Evolutionary conservation across 2,888 invertebrate species (phyloP), one percentile per base, ranked within the genome.

Genomic region (Phyllotreta cruciferae): DNA sequence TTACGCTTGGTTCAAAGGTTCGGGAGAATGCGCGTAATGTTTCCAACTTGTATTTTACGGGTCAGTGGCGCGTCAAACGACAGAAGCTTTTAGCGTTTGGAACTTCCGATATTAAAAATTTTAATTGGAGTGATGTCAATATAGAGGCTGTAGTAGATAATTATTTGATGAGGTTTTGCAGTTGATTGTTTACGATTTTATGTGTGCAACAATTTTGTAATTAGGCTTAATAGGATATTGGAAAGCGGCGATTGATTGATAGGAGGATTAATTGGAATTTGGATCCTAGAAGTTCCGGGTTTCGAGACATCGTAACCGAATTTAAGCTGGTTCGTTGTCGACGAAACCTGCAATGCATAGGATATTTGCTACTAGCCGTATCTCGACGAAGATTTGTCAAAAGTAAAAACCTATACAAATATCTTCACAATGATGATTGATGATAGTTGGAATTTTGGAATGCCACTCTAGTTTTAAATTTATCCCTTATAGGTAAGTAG

Each of bases 311-410:
- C 87, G 90, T 85, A 90, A 86, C 92, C 92, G 89, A 88, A 82
- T 82, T 76, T 79, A 74, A 80, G 81, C 83, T 85, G 92, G 93
- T 93, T 93, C 93, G 93, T 93, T 93, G 93, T 93, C 93, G 92
- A 93, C 93, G 93, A 93, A 93, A 93, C 93, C 92, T 93, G 93
- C 92, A 93, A 90, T 88, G 89, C 89, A 88, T 90, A 86, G 85
- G 87, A 86, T 74, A 71, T 57, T 62, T 55, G 56, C 73, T 42
- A n/a, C 66, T 56, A n/a, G n/a, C n/a, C n/a, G n/a, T n/a, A 13
- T 34, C 10, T 9, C 14, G 41, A 41, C 5, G 8, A 41, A 9
- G 4, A 24, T 24, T 24, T 13, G 4, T 52, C 52, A 37, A 10
- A 37, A 9, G 24, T 3, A 24, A 1, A 24, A 4, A 24, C 24